Conservation (phyloP, 2,888 invertebrate genomes). For the Eutolmus rufibarbis region DNA sequence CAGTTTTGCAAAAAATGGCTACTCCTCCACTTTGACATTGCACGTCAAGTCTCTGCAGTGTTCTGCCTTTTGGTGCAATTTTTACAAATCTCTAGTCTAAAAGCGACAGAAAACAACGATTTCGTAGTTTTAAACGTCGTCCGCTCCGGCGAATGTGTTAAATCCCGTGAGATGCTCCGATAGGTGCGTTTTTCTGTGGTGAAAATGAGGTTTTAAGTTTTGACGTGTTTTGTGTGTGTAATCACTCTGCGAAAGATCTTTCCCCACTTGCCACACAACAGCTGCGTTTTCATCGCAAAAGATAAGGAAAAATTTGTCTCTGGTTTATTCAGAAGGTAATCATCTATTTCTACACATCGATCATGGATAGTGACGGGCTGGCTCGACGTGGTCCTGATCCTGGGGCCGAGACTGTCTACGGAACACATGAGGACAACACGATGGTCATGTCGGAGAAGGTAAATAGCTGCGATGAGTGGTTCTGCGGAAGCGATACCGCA, state of each 20-base stretch:
- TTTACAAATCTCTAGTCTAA: conserved; percentile 25
- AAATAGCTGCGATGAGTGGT: conserved; percentile 44
- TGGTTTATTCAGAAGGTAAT: conserved; percentile 43
- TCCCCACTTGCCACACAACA: conserved; percentile 20
- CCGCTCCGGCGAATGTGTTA: neutral
- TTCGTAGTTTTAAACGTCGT: neutral
- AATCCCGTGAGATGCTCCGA: conserved; percentile 24
- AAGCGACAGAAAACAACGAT: conserved; percentile 2
- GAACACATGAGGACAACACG: conserved; percentile 93
- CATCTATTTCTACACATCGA: conserved; percentile 42
- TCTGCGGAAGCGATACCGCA: neutral
- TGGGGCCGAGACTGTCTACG: conserved; percentile 86
- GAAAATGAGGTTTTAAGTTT: conserved; percentile 38
- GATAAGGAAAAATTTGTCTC: conserved; percentile 44
- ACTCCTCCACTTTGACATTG: neutral
- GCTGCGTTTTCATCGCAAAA: conserved; percentile 18
- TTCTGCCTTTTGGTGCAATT: conserved; percentile 29
- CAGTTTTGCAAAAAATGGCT: conserved; percentile 25
- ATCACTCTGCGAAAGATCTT: neutral
- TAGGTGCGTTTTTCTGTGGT: conserved; percentile 21
- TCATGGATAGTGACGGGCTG: conserved; percentile 46
- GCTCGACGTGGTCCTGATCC: conserved; percentile 62
- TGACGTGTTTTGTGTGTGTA: conserved; percentile 34
- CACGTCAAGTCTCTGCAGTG: conserved; percentile 33
- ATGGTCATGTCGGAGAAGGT: conserved; percentile 97